phyloP scores from a whole-genome alignment of 2,797 vertebrate genomes.

The Chaetophractus vellerosus region DNA sequence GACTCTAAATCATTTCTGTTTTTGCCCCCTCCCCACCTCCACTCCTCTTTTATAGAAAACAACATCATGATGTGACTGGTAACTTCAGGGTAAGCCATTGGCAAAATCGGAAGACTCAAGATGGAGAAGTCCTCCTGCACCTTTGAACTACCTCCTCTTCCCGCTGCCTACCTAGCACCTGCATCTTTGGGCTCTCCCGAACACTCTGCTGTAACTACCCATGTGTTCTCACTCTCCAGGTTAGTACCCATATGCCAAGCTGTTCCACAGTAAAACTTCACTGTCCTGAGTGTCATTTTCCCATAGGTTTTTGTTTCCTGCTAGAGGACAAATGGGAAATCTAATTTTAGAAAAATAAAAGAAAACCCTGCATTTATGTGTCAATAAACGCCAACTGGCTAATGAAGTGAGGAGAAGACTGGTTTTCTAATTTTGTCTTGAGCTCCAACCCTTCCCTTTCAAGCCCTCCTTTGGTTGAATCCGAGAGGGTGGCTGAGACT shows the following conservation, averaged over 20 bases:
- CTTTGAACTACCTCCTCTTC: background rate
- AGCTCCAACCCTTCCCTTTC: background rate
- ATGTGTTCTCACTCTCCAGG: background rate
- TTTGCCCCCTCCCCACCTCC: constrained; percentile 20
- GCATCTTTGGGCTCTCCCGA: background rate
- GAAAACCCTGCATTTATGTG: background rate
- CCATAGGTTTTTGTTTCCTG: constrained; percentile 44
- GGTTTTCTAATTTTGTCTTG: background rate
- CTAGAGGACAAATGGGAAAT: background rate
- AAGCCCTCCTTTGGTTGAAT: constrained; percentile 6
- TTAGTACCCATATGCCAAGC: background rate
- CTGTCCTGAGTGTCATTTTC: constrained; percentile 8
- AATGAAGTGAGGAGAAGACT: background rate
- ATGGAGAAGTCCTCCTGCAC: background rate
- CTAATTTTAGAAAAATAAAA: background rate
- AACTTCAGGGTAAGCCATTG: constrained; percentile 22
- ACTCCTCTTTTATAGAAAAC: constrained; percentile 61
- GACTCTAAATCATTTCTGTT: constrained; percentile 82
- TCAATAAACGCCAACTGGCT: background rate
- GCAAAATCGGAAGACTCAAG: background rate
- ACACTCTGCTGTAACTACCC: background rate
- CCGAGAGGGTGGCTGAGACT: background rate
- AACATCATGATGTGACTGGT: background rate
- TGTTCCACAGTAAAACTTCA: constrained; percentile 40
- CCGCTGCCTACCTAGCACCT: background rate